These are phyloP conservation scores for Peromyscus melanophrys DNA, from an alignment of 2,797 vertebrate genomes.

Conservation along the genomic window DNA sequence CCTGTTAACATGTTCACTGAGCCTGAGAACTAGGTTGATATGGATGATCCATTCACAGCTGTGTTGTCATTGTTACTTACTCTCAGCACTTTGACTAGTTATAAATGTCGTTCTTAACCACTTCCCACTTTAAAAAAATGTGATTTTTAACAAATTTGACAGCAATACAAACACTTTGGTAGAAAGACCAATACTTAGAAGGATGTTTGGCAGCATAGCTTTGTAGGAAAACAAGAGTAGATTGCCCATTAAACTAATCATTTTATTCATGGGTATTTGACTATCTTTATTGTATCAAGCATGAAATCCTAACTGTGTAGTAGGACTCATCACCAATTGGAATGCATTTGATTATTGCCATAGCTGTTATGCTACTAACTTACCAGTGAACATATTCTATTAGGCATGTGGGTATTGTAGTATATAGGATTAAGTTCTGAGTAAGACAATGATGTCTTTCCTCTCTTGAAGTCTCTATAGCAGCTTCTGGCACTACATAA, in stretches of 20 bases:
- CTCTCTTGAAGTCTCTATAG: too few species aligned
- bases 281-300: not conserved
- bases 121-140: not conserved
- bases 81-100: not conserved
- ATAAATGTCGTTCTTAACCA: not conserved
- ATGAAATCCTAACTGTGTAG: not conserved
- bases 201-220: not conserved
- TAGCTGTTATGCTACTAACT: not conserved
- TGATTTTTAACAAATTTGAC: not conserved
- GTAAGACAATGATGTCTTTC: not conserved
- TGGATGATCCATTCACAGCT: not conserved
- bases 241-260: not conserved
- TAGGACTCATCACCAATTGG: not conserved
- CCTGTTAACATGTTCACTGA: not conserved
- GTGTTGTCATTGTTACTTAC: not conserved
- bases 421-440: not conserved
- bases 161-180: not conserved
- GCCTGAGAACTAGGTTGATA: not conserved
- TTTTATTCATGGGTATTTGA: not conserved
- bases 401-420: not conserved
- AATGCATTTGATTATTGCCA: not conserved
- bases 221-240: not conserved
- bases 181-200: not conserved
- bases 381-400: not conserved
- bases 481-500: not conserved